Percentiles rank a stretch among this genome's conserved stretches.
Conservation (phyloP, 2,113 vertebrate species). For the Sapajus apella region DNA sequence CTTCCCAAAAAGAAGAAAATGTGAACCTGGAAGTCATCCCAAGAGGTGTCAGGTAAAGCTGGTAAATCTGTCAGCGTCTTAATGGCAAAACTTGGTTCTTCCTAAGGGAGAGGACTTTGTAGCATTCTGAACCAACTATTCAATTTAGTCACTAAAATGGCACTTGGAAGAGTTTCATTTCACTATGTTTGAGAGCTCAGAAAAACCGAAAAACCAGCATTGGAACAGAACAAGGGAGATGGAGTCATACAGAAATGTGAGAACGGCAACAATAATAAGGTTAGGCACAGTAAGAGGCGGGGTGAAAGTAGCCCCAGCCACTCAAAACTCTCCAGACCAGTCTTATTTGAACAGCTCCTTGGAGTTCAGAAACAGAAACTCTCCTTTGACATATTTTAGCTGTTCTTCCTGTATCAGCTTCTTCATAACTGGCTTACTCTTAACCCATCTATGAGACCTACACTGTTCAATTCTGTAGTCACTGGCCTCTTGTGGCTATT, state of each 20-base stretch:
- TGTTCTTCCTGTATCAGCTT: neutral
- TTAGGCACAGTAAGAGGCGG: neutral
- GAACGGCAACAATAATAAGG: neutral
- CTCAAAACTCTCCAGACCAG: neutral
- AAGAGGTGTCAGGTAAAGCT: neutral
- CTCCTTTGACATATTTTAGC: neutral
- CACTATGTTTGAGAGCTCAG: conserved; percentile 7
- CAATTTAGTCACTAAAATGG: neutral
- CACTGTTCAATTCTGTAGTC: neutral
- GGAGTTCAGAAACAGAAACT: neutral
- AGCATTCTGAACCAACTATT: neutral
- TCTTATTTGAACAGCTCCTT: neutral
- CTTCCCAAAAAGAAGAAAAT: neutral
- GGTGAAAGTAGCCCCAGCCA: neutral
- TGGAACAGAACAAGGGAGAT: neutral
- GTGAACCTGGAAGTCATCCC: neutral
- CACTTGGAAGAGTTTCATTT: conserved; percentile 21
- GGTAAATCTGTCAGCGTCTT: conserved; percentile 12
- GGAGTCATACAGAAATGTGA: neutral
- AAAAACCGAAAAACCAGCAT: conserved; percentile 6
- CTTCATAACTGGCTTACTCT: neutral
- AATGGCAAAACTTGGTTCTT: conserved; percentile 34
- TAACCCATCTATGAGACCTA: neutral
- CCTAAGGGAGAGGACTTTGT: conserved; percentile 3
- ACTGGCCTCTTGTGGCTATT: neutral